These are phyloP conservation scores for Poeciliopsis retropinna DNA, from an alignment of 2,113 vertebrate genomes.

Conservation along the genomic window DNA sequence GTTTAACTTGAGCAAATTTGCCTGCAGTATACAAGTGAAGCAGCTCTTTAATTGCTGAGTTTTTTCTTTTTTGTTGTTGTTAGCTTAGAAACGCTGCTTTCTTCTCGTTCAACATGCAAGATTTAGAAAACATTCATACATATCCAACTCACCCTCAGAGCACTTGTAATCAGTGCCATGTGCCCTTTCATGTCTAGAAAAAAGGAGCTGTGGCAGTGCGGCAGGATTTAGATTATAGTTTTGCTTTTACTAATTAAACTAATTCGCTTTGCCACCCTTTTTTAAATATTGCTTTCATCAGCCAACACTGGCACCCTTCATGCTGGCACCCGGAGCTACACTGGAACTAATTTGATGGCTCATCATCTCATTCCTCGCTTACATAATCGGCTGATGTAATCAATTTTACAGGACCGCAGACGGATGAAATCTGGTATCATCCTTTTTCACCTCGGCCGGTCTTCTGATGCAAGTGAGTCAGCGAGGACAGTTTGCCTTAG, in stretches of 20 bases:
- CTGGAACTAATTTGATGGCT: conserved; percentile 42
- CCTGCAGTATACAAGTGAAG: not conserved
- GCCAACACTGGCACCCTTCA: conserved; percentile 21
- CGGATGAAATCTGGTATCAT: conserved; percentile 35
- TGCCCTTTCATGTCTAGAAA: not conserved
- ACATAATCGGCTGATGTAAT: conserved; percentile 51
- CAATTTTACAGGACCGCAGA: conserved; percentile 46
- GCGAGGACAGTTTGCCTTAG: conserved; percentile 12
- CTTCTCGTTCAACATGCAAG: not conserved
- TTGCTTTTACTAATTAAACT: not conserved
- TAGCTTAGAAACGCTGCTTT: not conserved
- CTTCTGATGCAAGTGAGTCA: conserved; percentile 37
- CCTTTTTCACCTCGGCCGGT: conserved; percentile 21
- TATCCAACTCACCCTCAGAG: not conserved
- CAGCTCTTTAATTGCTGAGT: not conserved
- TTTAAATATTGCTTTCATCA: conserved; percentile 22
- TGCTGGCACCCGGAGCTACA: conserved; percentile 5
- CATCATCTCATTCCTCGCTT: conserved; percentile 33
- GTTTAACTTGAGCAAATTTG: conserved; percentile 10
- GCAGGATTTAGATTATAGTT: conserved; percentile 6
- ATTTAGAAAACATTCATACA: conserved; percentile 11
- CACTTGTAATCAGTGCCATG: not conserved
- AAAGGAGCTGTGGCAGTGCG: not conserved
- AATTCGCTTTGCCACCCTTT: conserved; percentile 18
- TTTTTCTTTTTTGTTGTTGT: not conserved